Conservation (phyloP, 2,113 vertebrate species). For the Amphiprion percula region DNA sequence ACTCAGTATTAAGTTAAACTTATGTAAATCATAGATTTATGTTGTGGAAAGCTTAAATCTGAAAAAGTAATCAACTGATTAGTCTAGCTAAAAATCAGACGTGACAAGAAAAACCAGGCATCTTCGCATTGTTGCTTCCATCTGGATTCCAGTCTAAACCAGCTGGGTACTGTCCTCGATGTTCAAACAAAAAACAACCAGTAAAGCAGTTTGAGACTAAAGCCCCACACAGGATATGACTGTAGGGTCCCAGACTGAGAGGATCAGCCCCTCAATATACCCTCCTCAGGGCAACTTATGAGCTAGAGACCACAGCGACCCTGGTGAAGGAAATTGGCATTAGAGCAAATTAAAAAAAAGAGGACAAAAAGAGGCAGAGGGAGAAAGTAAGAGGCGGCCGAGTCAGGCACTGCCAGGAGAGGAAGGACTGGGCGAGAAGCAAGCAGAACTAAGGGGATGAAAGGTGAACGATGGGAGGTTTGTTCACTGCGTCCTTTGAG, state of each 20-base stretch:
- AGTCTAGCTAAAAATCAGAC: too few relatives aligned
- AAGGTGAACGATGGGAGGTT: constrained; percentile 35
- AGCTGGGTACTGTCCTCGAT: constrained; percentile 34
- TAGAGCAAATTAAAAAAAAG: constrained; percentile 53
- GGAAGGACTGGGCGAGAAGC: constrained; percentile 33
- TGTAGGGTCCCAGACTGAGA: constrained; percentile 77
- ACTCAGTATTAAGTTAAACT: too few relatives aligned
- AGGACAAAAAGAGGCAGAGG: constrained; percentile 49
- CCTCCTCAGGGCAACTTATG: constrained; percentile 77
- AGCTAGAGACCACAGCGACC: constrained; percentile 81
- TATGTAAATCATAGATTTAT: not conserved
- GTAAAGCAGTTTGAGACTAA: constrained; percentile 61
- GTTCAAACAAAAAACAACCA: constrained; percentile 60
- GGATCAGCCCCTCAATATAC: constrained; percentile 80
- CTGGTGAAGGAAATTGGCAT: constrained; percentile 73
- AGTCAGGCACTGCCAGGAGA: constrained; percentile 49
- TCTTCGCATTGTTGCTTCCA: constrained; percentile 12
- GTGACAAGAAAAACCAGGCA: not conserved
- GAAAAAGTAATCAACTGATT: too few relatives aligned
- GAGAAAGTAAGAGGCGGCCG: constrained; percentile 42
- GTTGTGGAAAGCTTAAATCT: not conserved
- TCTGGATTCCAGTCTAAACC: constrained; percentile 58
- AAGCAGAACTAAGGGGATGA: constrained; percentile 50
- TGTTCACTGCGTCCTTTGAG: constrained; percentile 48
- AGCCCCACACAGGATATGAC: constrained; percentile 81